phyloP scores from a whole-genome alignment of 2,113 vertebrate genomes.

The Ophiodon elongatus region DNA sequence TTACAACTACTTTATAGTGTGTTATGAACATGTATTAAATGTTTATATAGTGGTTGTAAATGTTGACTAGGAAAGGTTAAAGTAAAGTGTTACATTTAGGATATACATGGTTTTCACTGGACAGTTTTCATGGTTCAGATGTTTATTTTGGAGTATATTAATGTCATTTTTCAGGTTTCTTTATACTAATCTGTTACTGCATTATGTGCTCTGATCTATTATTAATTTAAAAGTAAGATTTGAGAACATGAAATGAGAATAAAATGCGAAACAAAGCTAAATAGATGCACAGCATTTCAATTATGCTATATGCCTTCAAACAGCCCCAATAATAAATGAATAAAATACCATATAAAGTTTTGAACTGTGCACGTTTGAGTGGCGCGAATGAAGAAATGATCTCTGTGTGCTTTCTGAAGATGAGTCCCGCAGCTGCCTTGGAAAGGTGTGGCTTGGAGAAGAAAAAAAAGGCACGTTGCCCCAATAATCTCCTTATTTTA shows the following conservation, averaged over 20 bases:
- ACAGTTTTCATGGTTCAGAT: background rate
- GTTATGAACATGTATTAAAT: background rate
- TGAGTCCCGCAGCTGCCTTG: background rate
- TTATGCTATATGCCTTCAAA: background rate
- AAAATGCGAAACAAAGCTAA: background rate
- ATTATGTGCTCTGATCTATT: background rate
- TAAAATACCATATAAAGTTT: background rate
- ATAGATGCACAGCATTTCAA: too few relatives aligned
- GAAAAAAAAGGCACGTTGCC: background rate
- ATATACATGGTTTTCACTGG: too few relatives aligned
- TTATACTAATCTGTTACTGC: background rate
- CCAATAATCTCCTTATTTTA: conserved; percentile 15
- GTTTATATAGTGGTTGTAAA: background rate
- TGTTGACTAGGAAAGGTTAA: background rate
- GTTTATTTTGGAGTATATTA: background rate
- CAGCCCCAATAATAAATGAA: background rate
- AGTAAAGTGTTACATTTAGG: too few relatives aligned
- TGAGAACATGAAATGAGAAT: background rate
- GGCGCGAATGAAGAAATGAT: background rate
- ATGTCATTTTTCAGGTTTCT: background rate
- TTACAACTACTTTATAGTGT: background rate
- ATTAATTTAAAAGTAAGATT: background rate
- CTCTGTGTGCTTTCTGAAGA: background rate
- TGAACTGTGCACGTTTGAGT: background rate
- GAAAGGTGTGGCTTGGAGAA: conserved; percentile 38